These are phyloP conservation scores for Polia nebulosa DNA, from an alignment of 2,888 invertebrate species.

Conservation along the genomic window DNA sequence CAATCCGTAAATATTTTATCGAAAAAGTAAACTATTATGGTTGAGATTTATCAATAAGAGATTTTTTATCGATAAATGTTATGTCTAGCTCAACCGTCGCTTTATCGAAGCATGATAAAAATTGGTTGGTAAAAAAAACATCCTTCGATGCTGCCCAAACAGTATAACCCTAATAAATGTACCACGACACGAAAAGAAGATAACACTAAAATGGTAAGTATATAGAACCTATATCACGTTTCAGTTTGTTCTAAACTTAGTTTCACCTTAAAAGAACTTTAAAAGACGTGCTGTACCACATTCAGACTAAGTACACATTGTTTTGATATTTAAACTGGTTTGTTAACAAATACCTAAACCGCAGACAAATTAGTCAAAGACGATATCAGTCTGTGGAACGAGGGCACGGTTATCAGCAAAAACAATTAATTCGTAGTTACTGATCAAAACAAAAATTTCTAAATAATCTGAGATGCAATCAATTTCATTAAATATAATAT, in stretches of 20 bases:
- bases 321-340: not conserved
- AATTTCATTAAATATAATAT: too few relatives aligned
- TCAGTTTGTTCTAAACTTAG: not conserved
- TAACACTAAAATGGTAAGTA: too few relatives aligned
- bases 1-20: not conserved
- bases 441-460: not conserved
- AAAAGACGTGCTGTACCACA: not conserved
- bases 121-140: conserved; percentile 13
- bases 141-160: not conserved
- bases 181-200: too few relatives aligned
- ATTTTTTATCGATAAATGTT: conserved; percentile 1
- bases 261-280: not conserved
- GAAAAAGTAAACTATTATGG: not conserved
- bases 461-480: not conserved
- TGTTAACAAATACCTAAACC: not conserved
- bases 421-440: not conserved
- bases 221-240: not conserved
- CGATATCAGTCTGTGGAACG: not conserved
- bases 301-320: not conserved
- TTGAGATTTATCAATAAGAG: not conserved
- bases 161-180: too few relatives aligned
- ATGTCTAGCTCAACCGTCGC: conserved; percentile 6
- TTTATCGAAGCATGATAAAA: not conserved
- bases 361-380: not conserved
- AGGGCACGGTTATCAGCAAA: conserved; percentile 9